A percentile compares a stretch with the other conserved stretches of the same genome.
Evolutionary conservation across 2,113 vertebrate genomes (phyloP).

Genomic region (Laterallus jamaicensis): DNA sequence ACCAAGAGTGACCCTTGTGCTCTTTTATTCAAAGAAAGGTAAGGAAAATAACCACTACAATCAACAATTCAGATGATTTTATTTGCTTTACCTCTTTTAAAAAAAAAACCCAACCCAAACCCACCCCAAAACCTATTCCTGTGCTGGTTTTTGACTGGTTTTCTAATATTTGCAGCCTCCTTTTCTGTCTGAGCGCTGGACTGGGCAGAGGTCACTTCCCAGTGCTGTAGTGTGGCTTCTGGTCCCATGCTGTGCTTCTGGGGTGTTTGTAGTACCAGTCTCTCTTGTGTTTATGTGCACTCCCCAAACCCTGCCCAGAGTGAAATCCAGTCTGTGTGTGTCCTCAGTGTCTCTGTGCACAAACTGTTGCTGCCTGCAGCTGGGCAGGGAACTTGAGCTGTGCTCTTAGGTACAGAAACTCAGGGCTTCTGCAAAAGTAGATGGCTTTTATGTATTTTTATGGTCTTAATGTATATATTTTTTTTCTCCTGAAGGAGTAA

Average conservation of each 20-base stretch:
- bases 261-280: neutral
- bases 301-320: neutral
- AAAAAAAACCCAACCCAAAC: no score
- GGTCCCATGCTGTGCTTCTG: neutral
- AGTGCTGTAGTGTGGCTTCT: neutral
- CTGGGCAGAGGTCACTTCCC: neutral
- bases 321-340: neutral
- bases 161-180: neutral
- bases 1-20: constrained; percentile 30
- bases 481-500: neutral
- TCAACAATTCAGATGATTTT: neutral
- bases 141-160: neutral
- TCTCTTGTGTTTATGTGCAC: neutral
- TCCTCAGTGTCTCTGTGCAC: neutral
- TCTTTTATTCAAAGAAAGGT: constrained; percentile 43
- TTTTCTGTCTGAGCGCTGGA: neutral
- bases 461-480: neutral
- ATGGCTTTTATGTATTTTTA: neutral
- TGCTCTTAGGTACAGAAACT: neutral
- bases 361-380: neutral
- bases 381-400: neutral
- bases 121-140: no score
- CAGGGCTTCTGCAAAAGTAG: neutral
- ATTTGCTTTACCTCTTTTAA: neutral
- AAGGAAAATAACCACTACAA: constrained; percentile 14